Base-by-base conservation (phyloP, 2,797 vertebrate species). In the Nyctalus aviator region DNA sequence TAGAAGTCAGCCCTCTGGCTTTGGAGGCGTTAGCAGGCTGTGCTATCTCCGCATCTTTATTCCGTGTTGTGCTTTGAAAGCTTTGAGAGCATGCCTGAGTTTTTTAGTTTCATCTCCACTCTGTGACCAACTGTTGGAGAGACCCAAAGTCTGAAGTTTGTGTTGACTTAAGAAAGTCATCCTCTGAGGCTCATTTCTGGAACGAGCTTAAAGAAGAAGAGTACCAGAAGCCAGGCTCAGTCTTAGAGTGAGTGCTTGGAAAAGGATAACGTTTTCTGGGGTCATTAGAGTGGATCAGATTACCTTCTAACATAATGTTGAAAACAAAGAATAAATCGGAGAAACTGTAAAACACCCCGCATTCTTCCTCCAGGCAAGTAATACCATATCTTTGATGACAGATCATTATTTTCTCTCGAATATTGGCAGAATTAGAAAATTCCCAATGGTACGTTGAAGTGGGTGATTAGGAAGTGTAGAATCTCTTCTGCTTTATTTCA, bases 171-270 rank as follows among this genome's bases (percentile, higher is more conserved):
- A 71, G 64, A 93, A 64, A 95, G 68, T 41, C 55, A 35, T 91
- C 90, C 76, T 95, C 78, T 5, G 69, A 94, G 91, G 50, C 69
- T 76, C 37, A 1, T 44, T 89, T 94, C 84, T 95, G 93, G 84
- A 95, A 91, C 44, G 82, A 90, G 77, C 95, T 91, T 78, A 93
- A 91, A 96, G 84, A 87, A 64, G 64, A 75, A 57, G 91, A 91
- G 35, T 25, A 59, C 37, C 41, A 66, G 59, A 72, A 95, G 84
- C 81, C 82, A 75, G 81, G 86, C 57, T 92, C 62, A 23, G 41
- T 90, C 86, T 90, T 92, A 86, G 0, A 27, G 68, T n/a, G 55
- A 84, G 44, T 84, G 50, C 84, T 84, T 81, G 69, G 77, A 62
- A 94, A 84, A 77, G 17, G 84, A 46, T 84, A 46, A 89, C 89